Evolutionary conservation across 2,888 invertebrate species (phyloP), one percentile per base, ranked within the genome.

Genomic region (Oscheius onirici): DNA sequence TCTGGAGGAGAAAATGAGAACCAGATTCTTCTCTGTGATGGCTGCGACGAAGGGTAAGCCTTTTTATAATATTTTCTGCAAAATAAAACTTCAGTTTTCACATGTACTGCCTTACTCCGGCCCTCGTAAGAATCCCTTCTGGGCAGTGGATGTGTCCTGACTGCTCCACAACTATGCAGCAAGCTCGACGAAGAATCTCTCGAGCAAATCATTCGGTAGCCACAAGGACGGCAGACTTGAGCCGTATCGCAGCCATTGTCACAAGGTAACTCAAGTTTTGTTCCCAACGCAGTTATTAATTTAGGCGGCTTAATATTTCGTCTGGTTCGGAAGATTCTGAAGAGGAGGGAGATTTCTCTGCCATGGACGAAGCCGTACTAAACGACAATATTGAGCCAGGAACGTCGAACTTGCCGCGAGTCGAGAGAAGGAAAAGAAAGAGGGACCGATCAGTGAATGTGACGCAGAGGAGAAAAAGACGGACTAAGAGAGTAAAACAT

Each of bases 41-140:
- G 28, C 1, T 66, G 66, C 40, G 66, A 66, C 24, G 52, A 52
- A 22, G 66, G 66, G 66, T 66, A 52, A 22, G 24, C 17, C 40
- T 51, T 63, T 8, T 26, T 49, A 8, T 49, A 17, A 52, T 40
- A 20, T 41, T 52, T 40, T 41, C 3, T 13, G 2, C 24, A 24
- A 15, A 13, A 1, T 54, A 2, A 24, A 20, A 3, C 17, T 52
- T 52, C 41, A 66, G 66, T 22, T 66, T 20, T 52, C 66, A 66
- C 41, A 40, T 54, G 34, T 52, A 40, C 22, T 66, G 66, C 41
- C 24, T 66, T 10, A 52, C 10, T 41, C 66, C 66, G 34, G 17
- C 52, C 2, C 22, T 66, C 1, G n/a, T 52, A 2, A 51, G n/a
- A n/a, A 28, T 66, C 13, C 66, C 66, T 22, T 13, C 26, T 22